Base-by-base conservation (phyloP, 2,797 vertebrate species). In the Xiphophorus birchmanni region DNA sequence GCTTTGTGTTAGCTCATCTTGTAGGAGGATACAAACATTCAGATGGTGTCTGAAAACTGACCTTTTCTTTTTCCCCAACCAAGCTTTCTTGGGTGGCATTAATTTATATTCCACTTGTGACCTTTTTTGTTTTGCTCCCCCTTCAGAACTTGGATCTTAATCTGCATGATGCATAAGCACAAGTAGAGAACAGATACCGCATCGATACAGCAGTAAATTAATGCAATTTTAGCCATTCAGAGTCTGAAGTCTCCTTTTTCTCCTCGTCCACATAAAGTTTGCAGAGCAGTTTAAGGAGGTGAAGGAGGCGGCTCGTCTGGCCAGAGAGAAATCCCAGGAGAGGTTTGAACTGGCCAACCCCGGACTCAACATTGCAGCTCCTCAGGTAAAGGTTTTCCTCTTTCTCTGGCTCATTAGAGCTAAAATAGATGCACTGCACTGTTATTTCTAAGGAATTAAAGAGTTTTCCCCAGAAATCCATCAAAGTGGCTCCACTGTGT, bases 251-350 rank as follows among this genome's bases (percentile, higher is more conserved):
- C 7, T 67, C 42, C 74, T 23, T 84, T 52, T 29, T 35, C 69
- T 88, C 18, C 74, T 15, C 13, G 29, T 80, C 58, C 75, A 58
- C 76, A 84, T 89, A 50, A 83, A 99, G 98, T 99, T 99, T 93
- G 97, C 97, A 7, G 98, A 99, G 90, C 98, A 98, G 90, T 99
- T 99, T 93, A 97, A 97, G 90, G 98, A 99, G 69, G 97, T 99
- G 86, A 98, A 97, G 82, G 98, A 99, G 80, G 97, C 98, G 0
- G 97, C 97, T 0, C 97, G 98, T 29, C 81, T 99, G 90, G 98
- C 97, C 0, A 95, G 98, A 91, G 98, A 99, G 92, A 99, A 98
- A 85, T 98, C 97, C 75, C 98, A 99, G 93, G 98, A 99, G 92
- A 97, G 98, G 71, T 97, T 97, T 18, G 98, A 99, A 83, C 91